These are phyloP conservation scores for Pocillopora meandrina DNA, from an alignment of 92 coral and sea anemone genomes.

Conservation along the genomic window DNA sequence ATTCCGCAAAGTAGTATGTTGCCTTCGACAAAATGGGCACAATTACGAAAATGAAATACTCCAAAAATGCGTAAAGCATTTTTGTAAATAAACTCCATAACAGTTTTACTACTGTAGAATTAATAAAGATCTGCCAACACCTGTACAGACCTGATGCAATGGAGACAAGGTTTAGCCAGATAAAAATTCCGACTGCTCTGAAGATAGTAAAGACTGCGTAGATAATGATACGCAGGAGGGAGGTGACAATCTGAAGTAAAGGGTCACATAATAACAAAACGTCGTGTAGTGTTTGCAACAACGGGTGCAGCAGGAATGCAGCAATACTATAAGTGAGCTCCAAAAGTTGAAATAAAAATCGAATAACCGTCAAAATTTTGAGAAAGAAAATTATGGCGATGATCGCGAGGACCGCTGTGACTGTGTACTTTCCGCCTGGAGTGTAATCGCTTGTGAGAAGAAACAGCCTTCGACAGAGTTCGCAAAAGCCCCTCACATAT, in stretches of 20 bases:
- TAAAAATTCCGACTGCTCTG: constrained; percentile 20
- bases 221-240: constrained; percentile 5
- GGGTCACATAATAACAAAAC: constrained; percentile 32
- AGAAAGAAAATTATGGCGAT: constrained; percentile 30
- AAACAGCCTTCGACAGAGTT: constrained; percentile 69
- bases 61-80: constrained; percentile 23
- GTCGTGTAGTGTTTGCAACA: constrained; percentile 53
- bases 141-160: constrained; percentile 49
- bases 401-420: constrained; percentile 35
- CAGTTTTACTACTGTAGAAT: constrained; percentile 45
- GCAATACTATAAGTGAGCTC: constrained; percentile 29
- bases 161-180: constrained; percentile 45
- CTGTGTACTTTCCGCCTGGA: constrained; percentile 68
- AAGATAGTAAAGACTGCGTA: constrained; percentile 18
- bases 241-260: constrained; percentile 28
- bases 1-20: constrained; percentile 2
- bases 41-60: constrained; percentile 44
- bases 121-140: constrained; percentile 41
- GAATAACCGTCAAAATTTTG: constrained; percentile 40
- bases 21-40: constrained; percentile 50
- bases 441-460: constrained; percentile 65
- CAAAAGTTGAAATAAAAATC: constrained; percentile 40
- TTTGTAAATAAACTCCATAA: constrained; percentile 34
- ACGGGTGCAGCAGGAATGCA: constrained; percentile 52
- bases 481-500: constrained; percentile 64